Conservation (phyloP, 2,113 vertebrate genomes). For the Pantherophis guttatus region DNA sequence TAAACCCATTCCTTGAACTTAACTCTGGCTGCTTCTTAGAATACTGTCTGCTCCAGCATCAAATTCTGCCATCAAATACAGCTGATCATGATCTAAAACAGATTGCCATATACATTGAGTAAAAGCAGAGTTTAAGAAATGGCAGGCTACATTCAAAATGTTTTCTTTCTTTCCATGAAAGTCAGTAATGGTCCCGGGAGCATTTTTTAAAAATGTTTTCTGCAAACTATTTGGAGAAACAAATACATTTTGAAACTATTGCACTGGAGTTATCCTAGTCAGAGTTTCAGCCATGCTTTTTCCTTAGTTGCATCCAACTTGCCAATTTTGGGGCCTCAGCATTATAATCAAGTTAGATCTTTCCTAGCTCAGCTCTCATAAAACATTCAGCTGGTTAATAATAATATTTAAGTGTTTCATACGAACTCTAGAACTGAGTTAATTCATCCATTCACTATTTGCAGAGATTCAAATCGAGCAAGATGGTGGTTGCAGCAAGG, state of each 20-base stretch:
- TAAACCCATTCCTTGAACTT: conserved; percentile 19
- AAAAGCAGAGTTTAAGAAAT: background rate
- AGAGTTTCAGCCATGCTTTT: background rate
- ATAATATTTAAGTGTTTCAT: background rate
- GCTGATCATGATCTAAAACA: fast-evolving
- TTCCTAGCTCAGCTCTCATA: background rate
- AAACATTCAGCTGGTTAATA: background rate
- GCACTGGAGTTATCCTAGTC: background rate
- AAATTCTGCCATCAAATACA: conserved; percentile 2
- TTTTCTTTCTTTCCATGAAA: background rate
- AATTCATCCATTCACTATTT: background rate
- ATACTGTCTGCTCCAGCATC: conserved; percentile 9
- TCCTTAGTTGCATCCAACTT: background rate
- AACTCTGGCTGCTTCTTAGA: background rate
- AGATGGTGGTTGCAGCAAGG: background rate
- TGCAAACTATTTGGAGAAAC: background rate
- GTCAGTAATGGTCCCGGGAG: background rate
- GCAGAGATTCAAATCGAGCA: background rate
- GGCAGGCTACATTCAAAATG: background rate
- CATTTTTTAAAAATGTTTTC: background rate
- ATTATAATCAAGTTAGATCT: background rate
- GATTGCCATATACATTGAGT: background rate
- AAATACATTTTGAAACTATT: background rate
- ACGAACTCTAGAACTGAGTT: background rate
- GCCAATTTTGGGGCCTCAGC: background rate